Evolutionary conservation across 2,888 invertebrate species (phyloP), one percentile per base, ranked within the genome.

Genomic region (Caenorhabditis sulstoni): DNA sequence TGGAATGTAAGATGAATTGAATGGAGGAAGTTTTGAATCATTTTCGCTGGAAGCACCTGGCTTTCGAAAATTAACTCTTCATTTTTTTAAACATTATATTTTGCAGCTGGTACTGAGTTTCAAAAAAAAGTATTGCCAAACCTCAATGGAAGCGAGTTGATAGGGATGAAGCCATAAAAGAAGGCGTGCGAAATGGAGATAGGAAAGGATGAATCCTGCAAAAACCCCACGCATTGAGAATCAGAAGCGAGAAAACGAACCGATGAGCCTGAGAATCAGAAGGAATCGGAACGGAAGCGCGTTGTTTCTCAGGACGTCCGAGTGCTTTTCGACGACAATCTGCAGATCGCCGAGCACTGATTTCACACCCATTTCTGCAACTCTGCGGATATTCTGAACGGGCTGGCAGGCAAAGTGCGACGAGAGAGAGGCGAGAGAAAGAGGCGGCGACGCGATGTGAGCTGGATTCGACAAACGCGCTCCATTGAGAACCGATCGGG

Each of bases 311-410:
- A 84, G 66, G 3, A 82, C 81, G 41, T 84, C 79, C 18, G 84
- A 84, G 66, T 84, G 84, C 1, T 67, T 52, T 59, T 82, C 84
- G 20, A 82, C 83, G 23, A 83, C 83, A 39, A 81, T 81, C 66
- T 83, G 82, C 22, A 85, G 74, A 55, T 83, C 83, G 9, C 83
- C 85, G 20, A 85, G 67, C 22, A 81, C 81, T 14, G 79, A 58
- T 64, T 83, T 79, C 50, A 82, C 65, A 8, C 74, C 55, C 79
- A 79, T 79, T 44, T n/a, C n/a, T 49, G 22, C 49, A 7, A 3
- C 29, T 29, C 29, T 29, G 29, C 29, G 7, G 7, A 7, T 7
- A 3, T 29, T 7, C 29, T 29, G 29, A 7, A 29, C 4, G 3
- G 29, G 29, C 29, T 1, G 14, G 45, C 2, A 29, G 11, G 22